These are phyloP conservation scores for Drosophila aff. DNA, from an alignment of 1,140 invertebrate genomes.

Conservation along the genomic window DNA sequence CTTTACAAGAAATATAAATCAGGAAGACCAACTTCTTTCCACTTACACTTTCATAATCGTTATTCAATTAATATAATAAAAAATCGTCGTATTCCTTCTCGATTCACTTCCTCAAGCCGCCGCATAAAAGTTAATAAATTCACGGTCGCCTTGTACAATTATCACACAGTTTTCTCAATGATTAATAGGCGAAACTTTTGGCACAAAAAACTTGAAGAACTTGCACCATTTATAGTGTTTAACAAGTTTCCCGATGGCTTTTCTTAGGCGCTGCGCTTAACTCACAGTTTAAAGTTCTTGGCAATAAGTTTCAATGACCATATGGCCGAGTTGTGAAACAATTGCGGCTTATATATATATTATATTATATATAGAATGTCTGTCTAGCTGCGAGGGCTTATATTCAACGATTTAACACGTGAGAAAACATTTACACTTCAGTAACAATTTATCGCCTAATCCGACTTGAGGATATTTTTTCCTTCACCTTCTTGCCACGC, in stretches of 20 bases:
- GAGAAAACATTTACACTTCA: conserved; percentile 70
- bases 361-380: not conserved
- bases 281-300: conserved; percentile 24
- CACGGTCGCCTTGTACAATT: conserved; percentile 32
- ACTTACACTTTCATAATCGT: conserved; percentile 49
- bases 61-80: conserved; percentile 39
- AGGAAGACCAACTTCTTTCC: conserved; percentile 17
- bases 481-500: conserved; percentile 9
- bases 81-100: conserved; percentile 1
- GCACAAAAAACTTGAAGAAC: conserved; percentile 40
- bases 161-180: conserved; percentile 36
- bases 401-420: conserved; percentile 60
- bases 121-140: conserved; percentile 30
- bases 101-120: conserved; percentile 1
- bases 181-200: conserved; percentile 68
- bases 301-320: conserved; percentile 47
- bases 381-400: conserved; percentile 14
- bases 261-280: conserved; percentile 15
- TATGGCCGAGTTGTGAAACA: conserved; percentile 27
- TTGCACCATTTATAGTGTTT: conserved; percentile 55
- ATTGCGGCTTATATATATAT: conserved; percentile 16
- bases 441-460: conserved; percentile 73
- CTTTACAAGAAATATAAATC: conserved; percentile 30
- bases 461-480: conserved; percentile 57
- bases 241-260: conserved; percentile 41